Base-by-base conservation (phyloP, 2,888 invertebrate species). In the Exephanes ischioxanthus region DNA sequence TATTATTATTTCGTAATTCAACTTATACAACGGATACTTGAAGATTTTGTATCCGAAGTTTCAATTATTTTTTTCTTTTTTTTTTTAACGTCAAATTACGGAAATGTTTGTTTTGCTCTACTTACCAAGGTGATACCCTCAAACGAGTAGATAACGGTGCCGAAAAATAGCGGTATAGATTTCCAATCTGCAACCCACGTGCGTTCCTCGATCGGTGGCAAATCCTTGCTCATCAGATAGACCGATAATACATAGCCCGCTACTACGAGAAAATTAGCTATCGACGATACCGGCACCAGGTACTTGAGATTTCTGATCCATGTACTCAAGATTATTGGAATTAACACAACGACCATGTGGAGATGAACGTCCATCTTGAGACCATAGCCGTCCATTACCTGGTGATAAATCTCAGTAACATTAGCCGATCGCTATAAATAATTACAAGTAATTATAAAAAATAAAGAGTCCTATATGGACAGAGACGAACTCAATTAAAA, bases 121-220 rank as follows among this genome's bases (percentile, higher is more conserved):
- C 95, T 96, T 93, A 97, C 98, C 95, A 98, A 94, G 77, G 97
- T 97, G 88, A 99, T 99, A 86, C 99, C 99, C 95, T 99, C 99
- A 92, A 99, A 99, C 3, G 99, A 98, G 94, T 98, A 99, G 80
- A 99, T 96, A 33, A 98, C 98, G 0, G 99, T 99, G 67, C 99
- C 99, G 92, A 99, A 99, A 94, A 97, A 99, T 16, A 99, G 94
- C 0, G 99, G 99, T 83, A 97, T 94, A 84, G 95, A 95, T 83
- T 94, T 92, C 94, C 96, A 95, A 6, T 95, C 94, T 0, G 96
- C 96, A 16, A 97, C 94, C 87, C 96, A 96, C 0, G 93, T 93
- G 84, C 97, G 95, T 55, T 95, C 94, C 0, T 94, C 90, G 0
- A 97, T 93, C 0, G 96, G 92, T 0, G 97, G 97, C 55, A 98